Base-by-base conservation (phyloP, 2,797 vertebrate genomes). In the Pteronotus mesoamericanus region DNA sequence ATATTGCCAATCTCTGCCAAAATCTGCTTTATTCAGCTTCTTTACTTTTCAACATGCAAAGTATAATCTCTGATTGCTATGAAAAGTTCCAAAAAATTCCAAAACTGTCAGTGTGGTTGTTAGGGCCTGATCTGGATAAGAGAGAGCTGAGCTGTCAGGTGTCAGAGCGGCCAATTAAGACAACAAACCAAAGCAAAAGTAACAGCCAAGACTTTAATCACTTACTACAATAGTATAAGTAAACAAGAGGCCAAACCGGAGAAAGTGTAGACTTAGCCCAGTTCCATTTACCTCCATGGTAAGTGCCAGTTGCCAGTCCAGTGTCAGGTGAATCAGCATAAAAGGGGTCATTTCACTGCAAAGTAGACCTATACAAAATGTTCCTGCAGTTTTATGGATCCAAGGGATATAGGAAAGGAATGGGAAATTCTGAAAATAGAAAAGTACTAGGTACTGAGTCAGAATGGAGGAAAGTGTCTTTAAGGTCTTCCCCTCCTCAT, bases 1-100 rank as follows among this genome's bases (percentile, higher is more conserved):
- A 86, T 96, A 78, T 83, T 86, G 71, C 78, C 79, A 95, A 64
- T 91, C 89, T 93, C 79, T 55, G 68, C 48, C 39, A 89, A 94
- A 55, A 75, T 61, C 68, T 68, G 19, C 14, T 87, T 86, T 82
- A 79, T 90, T 95, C 94, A 72, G 14, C 46, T 86, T 80, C 48
- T 92, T 92, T 75, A 34, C 21, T 84, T 89, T 92, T 94, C 78
- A 93, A 22, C 5, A 93, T 39, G 21, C 51, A 85, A 84, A 82
- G 5, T 42, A 69, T 18, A 5, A 92, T 68, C 29, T 77, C 48
- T 82, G 32, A 66, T 59, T 92, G 9, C n/a, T 86, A 34, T 26
- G 48, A 79, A 93, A 90, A 78, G 0, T 86, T 72, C 39, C 51
- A 75, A 34, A 83, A 91, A 42, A 39, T 57, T 69, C 22, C 48